These are phyloP conservation scores for Rhamnusium bicolor DNA, from an alignment of 2,888 invertebrate species.

Conservation along the genomic window DNA sequence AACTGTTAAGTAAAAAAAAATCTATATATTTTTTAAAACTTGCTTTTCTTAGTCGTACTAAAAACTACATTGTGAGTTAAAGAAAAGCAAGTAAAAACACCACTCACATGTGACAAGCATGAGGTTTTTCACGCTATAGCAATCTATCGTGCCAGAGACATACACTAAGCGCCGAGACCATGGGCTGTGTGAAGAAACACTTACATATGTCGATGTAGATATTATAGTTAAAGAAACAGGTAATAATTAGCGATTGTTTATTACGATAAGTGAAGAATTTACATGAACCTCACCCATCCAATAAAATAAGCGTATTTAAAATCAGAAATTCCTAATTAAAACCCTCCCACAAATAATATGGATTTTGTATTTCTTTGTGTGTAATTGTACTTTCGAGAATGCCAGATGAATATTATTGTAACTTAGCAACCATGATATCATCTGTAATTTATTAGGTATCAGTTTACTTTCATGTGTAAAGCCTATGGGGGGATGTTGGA, in stretches of 20 bases:
- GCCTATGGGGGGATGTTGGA: slow-evolving; percentile 6
- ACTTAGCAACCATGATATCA: neutral
- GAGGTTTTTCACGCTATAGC: too few relatives aligned
- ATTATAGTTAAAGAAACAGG: neutral
- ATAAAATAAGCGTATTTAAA: too few relatives aligned
- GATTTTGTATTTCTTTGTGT: neutral
- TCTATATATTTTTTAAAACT: too few relatives aligned
- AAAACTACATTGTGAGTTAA: too few relatives aligned
- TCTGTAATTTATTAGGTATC: slow-evolving; percentile 25
- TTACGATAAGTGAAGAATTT: neutral
- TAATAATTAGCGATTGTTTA: neutral
- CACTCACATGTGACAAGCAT: too few relatives aligned
- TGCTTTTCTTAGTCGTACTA: too few relatives aligned
- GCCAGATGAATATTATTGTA: slow-evolving; percentile 26
- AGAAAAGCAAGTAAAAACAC: too few relatives aligned
- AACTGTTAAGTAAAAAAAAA: too few relatives aligned
- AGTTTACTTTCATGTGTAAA: slow-evolving; percentile 3
- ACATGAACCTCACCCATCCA: neutral
- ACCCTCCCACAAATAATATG: neutral
- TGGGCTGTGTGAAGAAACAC: too few relatives aligned
- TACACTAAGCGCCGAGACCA: too few relatives aligned
- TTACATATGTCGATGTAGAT: neutral
- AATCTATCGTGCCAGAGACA: too few relatives aligned
- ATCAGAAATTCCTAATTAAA: neutral
- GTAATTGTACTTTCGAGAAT: slow-evolving; percentile 19